These are phyloP conservation scores for Neolamprologus sp. DNA, from an alignment of 2,113 vertebrate genomes.

Conservation along the genomic window DNA sequence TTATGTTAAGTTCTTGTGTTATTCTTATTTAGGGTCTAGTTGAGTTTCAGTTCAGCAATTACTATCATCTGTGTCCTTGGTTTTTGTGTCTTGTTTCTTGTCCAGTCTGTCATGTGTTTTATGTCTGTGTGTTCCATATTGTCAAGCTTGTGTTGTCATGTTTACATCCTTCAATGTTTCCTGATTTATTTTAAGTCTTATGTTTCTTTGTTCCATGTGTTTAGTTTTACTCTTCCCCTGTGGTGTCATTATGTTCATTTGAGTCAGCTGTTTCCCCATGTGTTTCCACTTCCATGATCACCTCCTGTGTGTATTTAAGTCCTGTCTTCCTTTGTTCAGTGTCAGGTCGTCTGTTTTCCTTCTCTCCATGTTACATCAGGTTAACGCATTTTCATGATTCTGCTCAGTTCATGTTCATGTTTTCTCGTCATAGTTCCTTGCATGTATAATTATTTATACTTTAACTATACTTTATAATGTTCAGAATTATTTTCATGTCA, in stretches of 20 bases:
- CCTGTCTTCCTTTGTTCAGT: not conserved
- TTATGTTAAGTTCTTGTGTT: not conserved
- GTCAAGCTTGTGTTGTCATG: not conserved
- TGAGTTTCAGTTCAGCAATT: not conserved
- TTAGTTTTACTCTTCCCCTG: not conserved
- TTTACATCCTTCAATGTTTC: not conserved
- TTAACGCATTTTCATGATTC: not conserved
- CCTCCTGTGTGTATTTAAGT: not conserved
- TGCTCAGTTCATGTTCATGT: not conserved
- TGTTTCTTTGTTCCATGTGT: not conserved
- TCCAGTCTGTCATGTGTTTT: not conserved
- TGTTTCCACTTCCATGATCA: not conserved
- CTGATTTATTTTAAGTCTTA: not conserved
- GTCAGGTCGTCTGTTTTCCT: accelerated
- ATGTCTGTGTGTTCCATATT: not conserved
- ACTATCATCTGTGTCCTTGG: not conserved
- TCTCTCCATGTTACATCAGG: not conserved
- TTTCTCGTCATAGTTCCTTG: not conserved
- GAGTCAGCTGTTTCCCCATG: not conserved
- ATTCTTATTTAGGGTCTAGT: not conserved
- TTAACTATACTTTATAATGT: not conserved
- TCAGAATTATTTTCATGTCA: not conserved
- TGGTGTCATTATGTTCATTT: not conserved
- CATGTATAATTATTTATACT: not conserved
- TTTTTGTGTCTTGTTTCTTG: not conserved